These are phyloP conservation scores for Serripes groenlandicus DNA, from an alignment of 2,888 invertebrate genomes.

Conservation along the genomic window DNA sequence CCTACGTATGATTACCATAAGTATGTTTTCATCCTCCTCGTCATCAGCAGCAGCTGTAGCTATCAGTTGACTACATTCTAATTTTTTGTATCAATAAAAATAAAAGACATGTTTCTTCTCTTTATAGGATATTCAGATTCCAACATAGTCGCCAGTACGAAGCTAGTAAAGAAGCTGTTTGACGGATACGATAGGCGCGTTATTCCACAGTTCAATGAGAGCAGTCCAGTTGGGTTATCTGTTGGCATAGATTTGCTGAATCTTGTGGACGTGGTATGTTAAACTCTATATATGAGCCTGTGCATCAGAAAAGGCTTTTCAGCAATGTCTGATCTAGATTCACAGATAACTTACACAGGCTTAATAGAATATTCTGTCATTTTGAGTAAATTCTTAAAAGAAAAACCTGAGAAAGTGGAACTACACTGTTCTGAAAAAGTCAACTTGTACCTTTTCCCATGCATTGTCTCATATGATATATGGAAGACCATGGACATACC, in stretches of 20 bases:
- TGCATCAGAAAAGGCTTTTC: too few species aligned
- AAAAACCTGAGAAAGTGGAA: too few species aligned
- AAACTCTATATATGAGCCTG: too few species aligned
- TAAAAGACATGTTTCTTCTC: background rate
- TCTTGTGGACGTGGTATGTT: constrained; percentile 74
- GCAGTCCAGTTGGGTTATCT: constrained; percentile 44
- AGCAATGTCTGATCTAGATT: too few species aligned
- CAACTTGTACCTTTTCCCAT: too few species aligned
- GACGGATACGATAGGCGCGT: constrained; percentile 53
- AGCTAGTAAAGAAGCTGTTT: constrained; percentile 36
- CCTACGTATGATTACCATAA: background rate
- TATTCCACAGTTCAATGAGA: constrained; percentile 53
- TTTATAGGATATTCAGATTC: constrained; percentile 24
- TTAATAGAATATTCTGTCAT: too few species aligned
- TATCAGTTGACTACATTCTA: background rate
- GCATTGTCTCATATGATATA: background rate
- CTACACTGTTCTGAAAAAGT: too few species aligned
- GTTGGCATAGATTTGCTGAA: constrained; percentile 53
- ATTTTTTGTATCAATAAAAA: too few species aligned
- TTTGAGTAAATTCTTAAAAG: too few species aligned
- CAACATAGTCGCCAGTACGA: constrained; percentile 22
- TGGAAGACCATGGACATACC: background rate
- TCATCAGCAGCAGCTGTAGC: background rate
- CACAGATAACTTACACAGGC: too few species aligned
- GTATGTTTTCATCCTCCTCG: background rate